Conservation (phyloP, 2,888 invertebrate species). For the Calameuta filiformis region DNA sequence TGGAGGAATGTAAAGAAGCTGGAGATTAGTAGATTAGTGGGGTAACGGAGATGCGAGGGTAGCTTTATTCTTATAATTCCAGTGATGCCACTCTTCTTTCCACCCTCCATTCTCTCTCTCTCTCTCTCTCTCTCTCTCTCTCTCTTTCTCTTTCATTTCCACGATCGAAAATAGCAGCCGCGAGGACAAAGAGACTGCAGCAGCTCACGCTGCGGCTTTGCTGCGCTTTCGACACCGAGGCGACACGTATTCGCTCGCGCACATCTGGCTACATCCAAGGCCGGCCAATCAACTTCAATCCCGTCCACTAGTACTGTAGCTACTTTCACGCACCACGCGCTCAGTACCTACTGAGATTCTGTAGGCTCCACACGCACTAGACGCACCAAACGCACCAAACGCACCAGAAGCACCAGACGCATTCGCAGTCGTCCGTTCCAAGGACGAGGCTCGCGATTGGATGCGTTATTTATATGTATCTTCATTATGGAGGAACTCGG, state of each 20-base stretch:
- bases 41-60: too few relatives aligned
- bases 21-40: too few relatives aligned
- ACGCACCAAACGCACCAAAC: background rate
- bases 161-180: slow-evolving; percentile 38
- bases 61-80: slow-evolving; percentile 39
- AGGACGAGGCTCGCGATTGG: slow-evolving; percentile 29
- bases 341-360: background rate
- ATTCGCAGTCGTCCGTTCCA: slow-evolving; percentile 37
- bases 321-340: slow-evolving; percentile 6
- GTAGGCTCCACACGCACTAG: background rate
- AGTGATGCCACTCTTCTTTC: slow-evolving; percentile 25
- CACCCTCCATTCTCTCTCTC: slow-evolving; percentile 30
- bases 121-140: slow-evolving; percentile 24
- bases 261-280: slow-evolving; percentile 61
- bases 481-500: slow-evolving; percentile 30
- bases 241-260: slow-evolving; percentile 26
- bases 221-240: too few relatives aligned
- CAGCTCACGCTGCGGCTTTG: slow-evolving; percentile 21
- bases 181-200: slow-evolving; percentile 29
- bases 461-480: slow-evolving; percentile 45
- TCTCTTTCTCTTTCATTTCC: slow-evolving; percentile 28
- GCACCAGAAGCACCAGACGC: slow-evolving; percentile 11
- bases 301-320: slow-evolving; percentile 11
- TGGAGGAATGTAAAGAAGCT: too few relatives aligned
- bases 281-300: slow-evolving; percentile 58